Evolutionary conservation across 2,113 vertebrate species (phyloP).

Genomic region (Channa argus): DNA sequence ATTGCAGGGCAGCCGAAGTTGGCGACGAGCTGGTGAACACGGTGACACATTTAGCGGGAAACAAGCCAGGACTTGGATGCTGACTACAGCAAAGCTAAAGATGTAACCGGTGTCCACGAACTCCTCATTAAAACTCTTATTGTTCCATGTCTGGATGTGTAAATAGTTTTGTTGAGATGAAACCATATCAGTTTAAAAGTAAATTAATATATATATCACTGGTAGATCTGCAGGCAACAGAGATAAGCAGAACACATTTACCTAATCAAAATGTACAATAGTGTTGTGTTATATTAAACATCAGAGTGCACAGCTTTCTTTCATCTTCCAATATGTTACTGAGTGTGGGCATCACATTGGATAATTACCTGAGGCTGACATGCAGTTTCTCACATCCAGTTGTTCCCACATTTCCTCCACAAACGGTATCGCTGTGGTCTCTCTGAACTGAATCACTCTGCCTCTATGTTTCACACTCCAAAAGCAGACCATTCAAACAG

Average conservation of each 20-base stretch:
- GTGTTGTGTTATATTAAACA: slow-evolving; percentile 6
- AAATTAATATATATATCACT: too few relatives aligned
- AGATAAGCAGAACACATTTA: slow-evolving; percentile 16
- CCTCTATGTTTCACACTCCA: slow-evolving; percentile 34
- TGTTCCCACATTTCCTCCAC: slow-evolving; percentile 17
- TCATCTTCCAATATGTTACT: neutral
- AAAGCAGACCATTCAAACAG: slow-evolving; percentile 44
- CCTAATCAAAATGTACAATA: neutral
- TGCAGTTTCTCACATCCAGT: slow-evolving; percentile 22
- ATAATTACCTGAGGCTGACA: slow-evolving; percentile 49
- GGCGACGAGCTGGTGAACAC: neutral
- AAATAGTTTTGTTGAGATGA: too few relatives aligned
- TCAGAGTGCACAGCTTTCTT: neutral
- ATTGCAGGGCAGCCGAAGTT: neutral
- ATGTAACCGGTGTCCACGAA: too few relatives aligned
- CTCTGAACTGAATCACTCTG: slow-evolving; percentile 18
- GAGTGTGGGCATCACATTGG: slow-evolving; percentile 12
- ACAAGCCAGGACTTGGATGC: too few relatives aligned
- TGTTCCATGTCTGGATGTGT: too few relatives aligned
- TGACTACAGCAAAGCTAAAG: too few relatives aligned
- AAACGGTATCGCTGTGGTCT: slow-evolving; percentile 31
- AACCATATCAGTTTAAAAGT: too few relatives aligned
- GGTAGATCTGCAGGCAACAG: neutral
- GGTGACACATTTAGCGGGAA: neutral
- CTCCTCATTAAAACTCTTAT: too few relatives aligned